These are phyloP conservation scores for Macrosiphum euphorbiae DNA, from an alignment of 2,888 invertebrate species.

Conservation along the genomic window DNA sequence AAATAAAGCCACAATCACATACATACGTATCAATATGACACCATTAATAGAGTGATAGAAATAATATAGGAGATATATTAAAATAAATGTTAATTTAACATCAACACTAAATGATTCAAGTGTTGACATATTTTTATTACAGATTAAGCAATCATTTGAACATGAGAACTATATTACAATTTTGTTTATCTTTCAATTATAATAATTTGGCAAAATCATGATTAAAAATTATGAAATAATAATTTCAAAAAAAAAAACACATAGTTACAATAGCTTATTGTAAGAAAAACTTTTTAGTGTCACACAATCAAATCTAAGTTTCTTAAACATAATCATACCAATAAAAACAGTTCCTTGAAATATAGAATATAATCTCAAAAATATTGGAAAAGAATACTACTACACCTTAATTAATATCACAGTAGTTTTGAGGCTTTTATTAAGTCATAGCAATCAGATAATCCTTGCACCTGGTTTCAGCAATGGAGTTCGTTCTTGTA, in stretches of 20 bases:
- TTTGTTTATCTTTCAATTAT: not conserved
- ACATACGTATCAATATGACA: no score
- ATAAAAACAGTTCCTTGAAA: slow-evolving; percentile 17
- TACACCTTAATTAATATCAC: slow-evolving; percentile 64
- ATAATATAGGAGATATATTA: not conserved
- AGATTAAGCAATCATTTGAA: slow-evolving; percentile 18
- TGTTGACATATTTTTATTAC: slow-evolving; percentile 11
- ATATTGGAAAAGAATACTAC: slow-evolving; percentile 20
- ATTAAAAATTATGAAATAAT: not conserved
- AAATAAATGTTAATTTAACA: not conserved
- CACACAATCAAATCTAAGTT: slow-evolving; percentile 29
- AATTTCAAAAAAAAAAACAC: not conserved
- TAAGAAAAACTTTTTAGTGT: not conserved
- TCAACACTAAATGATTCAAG: not conserved
- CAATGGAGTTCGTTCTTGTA: slow-evolving; percentile 60
- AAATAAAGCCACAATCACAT: no score
- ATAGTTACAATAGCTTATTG: slow-evolving; percentile 35
- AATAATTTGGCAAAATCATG: slow-evolving; percentile 38
- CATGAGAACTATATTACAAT: slow-evolving; percentile 18
- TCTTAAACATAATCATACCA: not conserved
- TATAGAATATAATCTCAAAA: slow-evolving; percentile 23
- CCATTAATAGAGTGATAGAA: no score
- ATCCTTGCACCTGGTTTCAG: slow-evolving; percentile 34
- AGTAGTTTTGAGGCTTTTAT: slow-evolving; percentile 35
- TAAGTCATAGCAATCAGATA: slow-evolving; percentile 35